Evolutionary conservation across 2,797 vertebrate species (phyloP).

Genomic region (Chaetodon trifasciatus): DNA sequence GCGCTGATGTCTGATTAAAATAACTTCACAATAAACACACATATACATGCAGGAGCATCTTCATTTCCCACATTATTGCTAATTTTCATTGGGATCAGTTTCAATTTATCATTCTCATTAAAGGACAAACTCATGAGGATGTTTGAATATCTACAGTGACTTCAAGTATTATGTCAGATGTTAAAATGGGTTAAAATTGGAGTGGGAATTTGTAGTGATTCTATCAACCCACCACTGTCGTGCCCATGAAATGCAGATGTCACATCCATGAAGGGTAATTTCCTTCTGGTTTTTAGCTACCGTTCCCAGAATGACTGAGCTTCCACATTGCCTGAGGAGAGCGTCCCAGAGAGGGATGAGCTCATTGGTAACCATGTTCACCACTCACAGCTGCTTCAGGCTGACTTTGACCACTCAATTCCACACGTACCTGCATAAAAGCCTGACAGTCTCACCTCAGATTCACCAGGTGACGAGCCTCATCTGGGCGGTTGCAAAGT

Average conservation of each 20-base stretch:
- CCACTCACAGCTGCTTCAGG: constrained; percentile 46
- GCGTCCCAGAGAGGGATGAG: constrained; percentile 43
- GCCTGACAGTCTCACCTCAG: constrained; percentile 33
- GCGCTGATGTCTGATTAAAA: constrained; percentile 10
- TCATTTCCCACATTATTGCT: not conserved
- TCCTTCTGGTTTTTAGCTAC: constrained; percentile 44
- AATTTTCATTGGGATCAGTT: not conserved
- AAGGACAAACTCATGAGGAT: constrained; percentile 43
- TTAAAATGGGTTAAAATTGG: constrained; percentile 30
- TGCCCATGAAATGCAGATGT: constrained; percentile 44
- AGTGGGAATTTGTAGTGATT: constrained; percentile 41
- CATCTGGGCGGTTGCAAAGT: constrained; percentile 7
- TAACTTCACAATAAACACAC: not conserved
- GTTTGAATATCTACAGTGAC: constrained; percentile 27
- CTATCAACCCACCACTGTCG: constrained; percentile 47
- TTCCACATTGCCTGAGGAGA: constrained; percentile 43
- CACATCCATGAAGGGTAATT: constrained; percentile 68
- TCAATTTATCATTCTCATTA: not conserved
- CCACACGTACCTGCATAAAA: constrained; percentile 31
- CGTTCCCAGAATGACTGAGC: constrained; percentile 40
- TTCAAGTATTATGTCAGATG: constrained; percentile 11
- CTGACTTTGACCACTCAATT: constrained; percentile 31
- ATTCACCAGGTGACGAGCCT: constrained; percentile 26
- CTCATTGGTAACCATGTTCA: constrained; percentile 55
- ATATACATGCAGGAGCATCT: not conserved